Conservation (phyloP, 2,113 vertebrate genomes). For the Calypte anna region DNA sequence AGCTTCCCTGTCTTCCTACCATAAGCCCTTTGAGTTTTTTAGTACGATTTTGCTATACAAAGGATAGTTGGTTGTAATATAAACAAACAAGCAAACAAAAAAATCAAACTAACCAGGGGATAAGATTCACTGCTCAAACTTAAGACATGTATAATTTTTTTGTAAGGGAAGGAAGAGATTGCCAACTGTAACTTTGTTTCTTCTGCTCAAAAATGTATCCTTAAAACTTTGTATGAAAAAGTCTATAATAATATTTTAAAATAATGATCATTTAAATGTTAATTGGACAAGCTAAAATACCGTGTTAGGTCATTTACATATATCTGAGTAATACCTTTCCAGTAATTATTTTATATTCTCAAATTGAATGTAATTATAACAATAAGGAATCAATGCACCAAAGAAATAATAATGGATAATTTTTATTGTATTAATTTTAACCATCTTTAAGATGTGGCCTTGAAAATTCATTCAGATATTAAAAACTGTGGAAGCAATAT, state of each 20-base stretch:
- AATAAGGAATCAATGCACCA: constrained; percentile 10
- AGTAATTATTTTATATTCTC: constrained; percentile 11
- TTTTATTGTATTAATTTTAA: not conserved
- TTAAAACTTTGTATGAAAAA: constrained; percentile 64
- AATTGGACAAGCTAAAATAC: constrained; percentile 10
- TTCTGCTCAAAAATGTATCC: not conserved
- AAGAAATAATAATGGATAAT: not conserved
- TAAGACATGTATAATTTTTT: not conserved
- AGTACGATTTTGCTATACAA: not conserved
- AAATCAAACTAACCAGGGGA: not conserved
- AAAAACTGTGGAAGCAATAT: not conserved
- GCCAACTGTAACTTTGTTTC: not conserved
- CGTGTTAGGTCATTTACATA: constrained; percentile 11
- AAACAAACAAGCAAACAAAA: not conserved
- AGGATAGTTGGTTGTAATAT: not conserved
- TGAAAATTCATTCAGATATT: constrained; percentile 2
- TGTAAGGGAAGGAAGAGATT: not conserved
- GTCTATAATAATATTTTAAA: constrained; percentile 56
- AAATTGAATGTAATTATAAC: constrained; percentile 35
- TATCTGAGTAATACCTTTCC: constrained; percentile 22
- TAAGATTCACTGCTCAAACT: not conserved
- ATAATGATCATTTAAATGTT: constrained; percentile 43
- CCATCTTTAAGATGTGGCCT: not conserved
- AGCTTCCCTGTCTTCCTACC: not conserved
- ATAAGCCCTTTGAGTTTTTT: not conserved